Base-by-base conservation (phyloP, 2,888 invertebrate genomes). In the Meteorus cinctellus region DNA sequence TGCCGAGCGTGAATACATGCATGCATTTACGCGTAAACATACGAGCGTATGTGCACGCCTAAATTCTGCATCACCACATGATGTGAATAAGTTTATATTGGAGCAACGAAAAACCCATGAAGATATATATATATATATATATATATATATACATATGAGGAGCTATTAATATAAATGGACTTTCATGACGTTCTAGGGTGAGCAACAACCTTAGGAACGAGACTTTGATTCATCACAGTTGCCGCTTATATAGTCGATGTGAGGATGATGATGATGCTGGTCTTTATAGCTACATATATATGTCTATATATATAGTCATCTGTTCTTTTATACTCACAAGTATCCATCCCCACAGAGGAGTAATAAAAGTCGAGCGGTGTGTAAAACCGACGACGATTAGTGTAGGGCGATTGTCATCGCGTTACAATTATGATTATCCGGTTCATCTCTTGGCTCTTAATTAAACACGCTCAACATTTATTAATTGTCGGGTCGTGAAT, bases 171-270 rank as follows among this genome's bases (percentile, higher is more conserved):
- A 60, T 60, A 12, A 60, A 19, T 63, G n/a, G 63, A 63, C 29
- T 63, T 34, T 63, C 71, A 45, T 45, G 63, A 31, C 16, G 63
- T 34, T 31, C 63, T 45, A 72, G 62, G 51, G 72, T 63, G 72
- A 65, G 34, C 48, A 63, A 45, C 48, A 65, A 72, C 62, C 48
- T 72, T 41, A 16, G 31, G 59, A 60, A 60, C 27, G 29, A 60
- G 27, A 60, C 59, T 60, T 60, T 60, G 34, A 63, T 63, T 63
- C 34, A 63, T 63, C 63, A 63, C 27, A 24, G 19, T n/a, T 60
- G 59, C 27, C 27, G 24, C 27, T 19, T n/a, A 4, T 48, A 48
- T n/a, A n/a, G 29, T 60, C 29, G 2, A 24, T 19, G 19, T 60
- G 48, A 48, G 2, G n/a, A 48, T n/a, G 48, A 48, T 48, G 45